Percentiles rank a stretch among this genome's conserved stretches.
Conservation (phyloP, 2,888 invertebrate genomes). For the Leptogaster cylindrica region DNA sequence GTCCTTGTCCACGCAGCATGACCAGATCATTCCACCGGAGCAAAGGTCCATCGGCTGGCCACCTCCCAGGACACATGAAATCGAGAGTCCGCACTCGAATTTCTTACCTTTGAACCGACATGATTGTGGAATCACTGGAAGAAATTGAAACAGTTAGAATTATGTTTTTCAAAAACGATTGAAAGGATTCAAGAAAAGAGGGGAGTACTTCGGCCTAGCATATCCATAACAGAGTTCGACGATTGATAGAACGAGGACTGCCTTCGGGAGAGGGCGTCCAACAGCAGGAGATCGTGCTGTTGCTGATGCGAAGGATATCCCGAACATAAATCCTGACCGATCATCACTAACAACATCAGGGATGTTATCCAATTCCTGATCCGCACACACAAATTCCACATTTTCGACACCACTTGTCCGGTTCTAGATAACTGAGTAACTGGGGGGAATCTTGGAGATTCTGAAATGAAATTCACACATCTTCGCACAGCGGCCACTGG, state of each 20-base stretch:
- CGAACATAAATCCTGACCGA: background rate
- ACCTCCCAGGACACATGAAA: conserved; percentile 88
- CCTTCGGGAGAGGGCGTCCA: conserved; percentile 75
- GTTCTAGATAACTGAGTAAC: background rate
- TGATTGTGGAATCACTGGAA: conserved; percentile 87
- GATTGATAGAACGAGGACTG: conserved; percentile 62
- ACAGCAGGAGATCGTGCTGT: conserved; percentile 75
- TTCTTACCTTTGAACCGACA: conserved; percentile 85
- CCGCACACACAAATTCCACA: conserved; percentile 28
- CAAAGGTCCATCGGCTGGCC: conserved; percentile 88
- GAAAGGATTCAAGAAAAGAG: conserved; percentile 28
- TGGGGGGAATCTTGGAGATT: too few species aligned
- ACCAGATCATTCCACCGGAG: conserved; percentile 94
- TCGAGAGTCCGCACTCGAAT: conserved; percentile 88
- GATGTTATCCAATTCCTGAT: conserved; percentile 16
- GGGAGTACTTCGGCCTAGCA: conserved; percentile 80
- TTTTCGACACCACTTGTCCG: conserved; percentile 33
- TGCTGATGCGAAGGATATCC: conserved; percentile 64
- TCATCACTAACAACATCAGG: conserved; percentile 19
- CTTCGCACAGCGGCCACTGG: background rate
- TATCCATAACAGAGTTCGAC: conserved; percentile 77
- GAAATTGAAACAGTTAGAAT: conserved; percentile 45
- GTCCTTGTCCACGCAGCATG: conserved; percentile 86
- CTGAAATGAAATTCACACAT: too few species aligned
- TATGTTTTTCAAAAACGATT: background rate